A percentile compares a stretch with the other conserved stretches of the same genome.
Conservation (phyloP, 2,113 vertebrate species). For the Hippocampus guttulatus region DNA sequence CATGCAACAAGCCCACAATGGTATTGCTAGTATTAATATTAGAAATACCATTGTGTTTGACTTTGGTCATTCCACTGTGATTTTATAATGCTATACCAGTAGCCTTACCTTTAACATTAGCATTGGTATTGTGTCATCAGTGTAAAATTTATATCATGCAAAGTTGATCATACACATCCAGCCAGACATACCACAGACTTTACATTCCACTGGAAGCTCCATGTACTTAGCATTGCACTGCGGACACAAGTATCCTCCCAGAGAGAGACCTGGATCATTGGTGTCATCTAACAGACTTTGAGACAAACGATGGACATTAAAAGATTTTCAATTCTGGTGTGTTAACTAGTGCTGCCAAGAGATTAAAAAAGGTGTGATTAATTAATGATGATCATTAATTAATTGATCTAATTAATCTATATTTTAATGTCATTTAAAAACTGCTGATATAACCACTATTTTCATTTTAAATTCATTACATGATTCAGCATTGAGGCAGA, state of each 20-base stretch:
- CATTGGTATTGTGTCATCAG: neutral
- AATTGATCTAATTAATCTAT: too few relatives aligned
- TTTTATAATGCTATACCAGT: neutral
- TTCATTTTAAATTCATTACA: too few relatives aligned
- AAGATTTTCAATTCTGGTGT: neutral
- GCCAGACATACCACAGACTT: slow-evolving; percentile 85
- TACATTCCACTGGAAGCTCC: slow-evolving; percentile 96
- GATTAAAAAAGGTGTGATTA: too few relatives aligned
- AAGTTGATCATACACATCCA: neutral
- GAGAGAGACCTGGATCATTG: slow-evolving; percentile 75
- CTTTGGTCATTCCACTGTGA: neutral
- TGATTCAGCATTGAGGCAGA: too few relatives aligned
- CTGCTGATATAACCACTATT: too few relatives aligned
- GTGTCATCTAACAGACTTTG: slow-evolving; percentile 84
- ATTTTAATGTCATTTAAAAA: too few relatives aligned
- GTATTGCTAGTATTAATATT: neutral
- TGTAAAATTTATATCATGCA: neutral
- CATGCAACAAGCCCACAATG: neutral
- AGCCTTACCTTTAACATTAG: neutral
- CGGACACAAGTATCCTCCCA: slow-evolving; percentile 94
- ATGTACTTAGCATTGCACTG: slow-evolving; percentile 92
- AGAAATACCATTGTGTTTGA: neutral
- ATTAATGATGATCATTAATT: too few relatives aligned
- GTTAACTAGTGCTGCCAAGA: neutral
- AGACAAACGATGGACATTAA: neutral